Evolutionary conservation across 2,888 invertebrate genomes (phyloP).

Genomic region (Clistopyga incitator): DNA sequence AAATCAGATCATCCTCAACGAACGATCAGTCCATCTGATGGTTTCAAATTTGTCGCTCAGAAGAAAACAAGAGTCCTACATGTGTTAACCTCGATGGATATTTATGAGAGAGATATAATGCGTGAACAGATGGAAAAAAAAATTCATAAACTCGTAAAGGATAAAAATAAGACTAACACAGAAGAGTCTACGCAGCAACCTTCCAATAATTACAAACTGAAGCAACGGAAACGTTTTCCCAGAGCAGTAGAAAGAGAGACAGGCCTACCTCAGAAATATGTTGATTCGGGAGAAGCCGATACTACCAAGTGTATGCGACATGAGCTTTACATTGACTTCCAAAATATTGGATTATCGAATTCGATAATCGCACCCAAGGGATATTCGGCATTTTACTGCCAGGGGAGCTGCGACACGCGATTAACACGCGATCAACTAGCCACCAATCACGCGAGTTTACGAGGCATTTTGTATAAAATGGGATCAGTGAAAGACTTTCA

Average conservation of each 20-base stretch:
- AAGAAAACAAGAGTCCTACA: constrained; percentile 55
- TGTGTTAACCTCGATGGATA: constrained; percentile 74
- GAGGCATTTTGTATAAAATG: constrained; percentile 86
- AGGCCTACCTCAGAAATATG: not conserved
- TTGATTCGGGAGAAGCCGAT: constrained; percentile 44
- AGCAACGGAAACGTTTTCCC: constrained; percentile 41
- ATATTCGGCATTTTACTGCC: constrained; percentile 87
- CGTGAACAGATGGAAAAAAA: constrained; percentile 58
- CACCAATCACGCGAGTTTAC: constrained; percentile 88
- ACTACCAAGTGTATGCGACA: constrained; percentile 80
- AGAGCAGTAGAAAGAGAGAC: not conserved
- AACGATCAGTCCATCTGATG: not conserved
- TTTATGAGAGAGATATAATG: constrained; percentile 75
- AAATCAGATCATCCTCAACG: not conserved
- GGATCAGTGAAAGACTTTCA: constrained; percentile 81
- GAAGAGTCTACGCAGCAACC: constrained; percentile 5
- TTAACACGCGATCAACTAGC: constrained; percentile 85
- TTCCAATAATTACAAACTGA: constrained; percentile 4
- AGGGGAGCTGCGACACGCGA: constrained; percentile 86
- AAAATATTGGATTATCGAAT: constrained; percentile 87
- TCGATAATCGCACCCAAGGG: constrained; percentile 88
- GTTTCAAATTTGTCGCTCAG: constrained; percentile 52
- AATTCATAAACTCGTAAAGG: constrained; percentile 8
- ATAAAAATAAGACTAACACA: constrained; percentile 9
- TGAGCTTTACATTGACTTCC: constrained; percentile 86